Base-by-base conservation (phyloP, 2,797 vertebrate species). In the Spondyliosoma cantharus region DNA sequence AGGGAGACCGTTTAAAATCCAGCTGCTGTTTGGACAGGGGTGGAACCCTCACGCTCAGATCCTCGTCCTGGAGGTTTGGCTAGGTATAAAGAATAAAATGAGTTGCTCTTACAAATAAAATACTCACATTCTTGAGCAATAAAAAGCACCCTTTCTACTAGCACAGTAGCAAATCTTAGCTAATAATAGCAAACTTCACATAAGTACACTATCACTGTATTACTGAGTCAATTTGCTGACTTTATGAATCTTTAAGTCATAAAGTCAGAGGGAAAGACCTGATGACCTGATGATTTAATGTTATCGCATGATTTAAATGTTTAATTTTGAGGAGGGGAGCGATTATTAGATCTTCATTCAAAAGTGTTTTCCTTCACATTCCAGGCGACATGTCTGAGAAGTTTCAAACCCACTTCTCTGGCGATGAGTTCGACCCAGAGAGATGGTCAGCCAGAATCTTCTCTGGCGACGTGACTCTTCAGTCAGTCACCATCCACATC, bases 1-100 rank as follows among this genome's bases (percentile, higher is more conserved):
- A 3, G 93, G 93, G 69, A 82, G 86, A 71, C 83, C 90, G 0
- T 94, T 94, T 78, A 92, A 85, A 71, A 2, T 94, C 56, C 91
- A 87, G 0, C 73, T 94, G 80, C 7, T 78, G 59, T 93, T 92
- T 42, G 15, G 60, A 15, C 32, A 9, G 2, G 2, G 6, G 0
- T 91, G 86, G 84, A 37, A 80, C 17, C 85, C 73, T 24, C n/a
- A 1, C 22, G 7, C 14, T 0, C 83, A 91, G 46, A 48, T 1
- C 3, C 80, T 93, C 57, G 48, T 76, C 29, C 87, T 94, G 74
- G 77, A 90, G 60, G 87, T 90, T 66, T 25, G 53, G 7, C 70
- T 92, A 64, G 91, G 91, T 93, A 89, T 7, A 20, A 6, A 60
- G 13, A 56, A 37, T 37, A 37, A 37, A 11, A 37, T 11, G 9